Evolutionary conservation across 2,888 invertebrate species (phyloP), one percentile per base, ranked within the genome.

Genomic region (Seladonia tumulorum): DNA sequence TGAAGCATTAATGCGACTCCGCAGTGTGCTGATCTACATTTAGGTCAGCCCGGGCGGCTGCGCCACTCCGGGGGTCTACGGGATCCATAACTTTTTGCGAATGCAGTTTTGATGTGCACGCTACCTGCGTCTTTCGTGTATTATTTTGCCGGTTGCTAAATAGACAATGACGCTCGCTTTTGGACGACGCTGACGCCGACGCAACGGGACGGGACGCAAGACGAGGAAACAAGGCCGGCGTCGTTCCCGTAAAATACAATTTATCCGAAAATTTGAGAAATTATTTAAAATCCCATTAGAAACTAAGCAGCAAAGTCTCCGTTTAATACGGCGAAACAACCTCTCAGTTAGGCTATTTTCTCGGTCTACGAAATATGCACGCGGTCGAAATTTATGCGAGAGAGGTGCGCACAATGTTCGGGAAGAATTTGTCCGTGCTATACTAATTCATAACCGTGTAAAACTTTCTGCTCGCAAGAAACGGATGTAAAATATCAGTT

Each of bases 101-200:
- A 83, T 79, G 79, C 78, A 76, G 66, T 76, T 81, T 72, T 70
- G 63, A 57, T 73, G 75, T 76, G n/a, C n/a, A 29, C 47, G 25
- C 18, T 14, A 18, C 10, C 29, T 5, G n/a, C 49, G 5, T 77
- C 76, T 18, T n/a, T 16, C n/a, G 49, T 42, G 53, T 49, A 76
- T 66, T 68, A 66, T 72, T 81, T 76, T 66, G 29, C 57, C 47
- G 39, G 60, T 25, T 35, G 47, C 45, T 22, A 68, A 76, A 76
- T 76, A 53, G n/a, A 57, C 81, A 75, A 53, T 45, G 39, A n/a
- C 25, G n/a, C n/a, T 53, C 5, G 60, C 49, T 35, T 63, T 57
- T 35, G 18, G 60, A 35, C n/a, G 78, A 5, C 7, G n/a, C 18
- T 22, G 57, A n/a, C 35, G 35, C 35, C 35, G 35, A 35, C 35